A percentile compares a stretch with the other conserved stretches of the same genome.
Conservation (phyloP, 1,140 invertebrate species). For the Lithobius niger region DNA sequence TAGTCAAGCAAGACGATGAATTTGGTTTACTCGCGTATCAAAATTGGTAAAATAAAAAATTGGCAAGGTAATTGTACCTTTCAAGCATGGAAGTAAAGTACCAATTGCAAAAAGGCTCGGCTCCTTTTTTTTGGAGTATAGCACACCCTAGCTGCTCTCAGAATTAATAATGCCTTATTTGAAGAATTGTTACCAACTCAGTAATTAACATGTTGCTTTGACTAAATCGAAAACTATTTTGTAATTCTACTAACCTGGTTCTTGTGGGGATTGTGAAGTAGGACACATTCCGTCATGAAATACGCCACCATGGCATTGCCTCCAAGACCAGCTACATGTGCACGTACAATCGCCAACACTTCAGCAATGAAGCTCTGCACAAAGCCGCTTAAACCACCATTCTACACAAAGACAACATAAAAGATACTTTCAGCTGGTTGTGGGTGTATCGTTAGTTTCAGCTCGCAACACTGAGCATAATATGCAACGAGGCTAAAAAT, state of each 20-base stretch:
- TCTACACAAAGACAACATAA: slow-evolving; percentile 37
- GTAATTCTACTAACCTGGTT: slow-evolving; percentile 57
- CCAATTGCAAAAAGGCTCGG: too few relatives aligned
- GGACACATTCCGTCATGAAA: slow-evolving; percentile 77
- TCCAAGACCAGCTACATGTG: slow-evolving; percentile 82
- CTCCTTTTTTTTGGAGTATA: too few relatives aligned
- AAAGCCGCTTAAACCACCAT: slow-evolving; percentile 81
- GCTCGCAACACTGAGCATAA: slow-evolving; percentile 15
- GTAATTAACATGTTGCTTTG: background rate
- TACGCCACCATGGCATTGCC: slow-evolving; percentile 91
- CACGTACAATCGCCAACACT: slow-evolving; percentile 75
- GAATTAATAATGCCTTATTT: too few relatives aligned
- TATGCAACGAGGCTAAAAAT: slow-evolving; percentile 10
- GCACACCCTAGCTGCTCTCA: too few relatives aligned
- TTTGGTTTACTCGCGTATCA: too few relatives aligned
- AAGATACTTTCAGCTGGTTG: too few relatives aligned
- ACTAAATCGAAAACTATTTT: too few relatives aligned
- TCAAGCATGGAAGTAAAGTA: too few relatives aligned
- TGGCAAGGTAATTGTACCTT: too few relatives aligned
- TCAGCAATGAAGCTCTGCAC: slow-evolving; percentile 86
- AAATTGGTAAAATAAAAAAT: too few relatives aligned
- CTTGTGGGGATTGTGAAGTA: slow-evolving; percentile 85
- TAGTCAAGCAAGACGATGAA: too few relatives aligned
- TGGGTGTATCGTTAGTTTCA: slow-evolving; percentile 2
- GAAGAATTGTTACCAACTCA: too few relatives aligned